phyloP scores from a whole-genome alignment of 2,888 invertebrate genomes.

The Drosophila formosana region DNA sequence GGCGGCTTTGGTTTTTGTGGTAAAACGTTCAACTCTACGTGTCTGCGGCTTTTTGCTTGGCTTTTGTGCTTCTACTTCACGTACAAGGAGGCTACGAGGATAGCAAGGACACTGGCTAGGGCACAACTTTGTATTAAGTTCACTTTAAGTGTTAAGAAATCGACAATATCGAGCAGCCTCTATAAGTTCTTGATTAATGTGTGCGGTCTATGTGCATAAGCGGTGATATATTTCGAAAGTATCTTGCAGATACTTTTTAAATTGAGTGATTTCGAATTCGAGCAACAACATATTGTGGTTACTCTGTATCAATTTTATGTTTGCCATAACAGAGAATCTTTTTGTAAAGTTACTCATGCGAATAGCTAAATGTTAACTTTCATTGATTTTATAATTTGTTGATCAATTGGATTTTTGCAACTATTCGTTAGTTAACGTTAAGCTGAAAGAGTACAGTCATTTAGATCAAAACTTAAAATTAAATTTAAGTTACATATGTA shows the following conservation, averaged over 20 bases:
- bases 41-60: slow-evolving; percentile 67
- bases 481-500: too few species aligned
- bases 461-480: too few species aligned
- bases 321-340: background rate
- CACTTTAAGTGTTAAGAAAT: slow-evolving; percentile 20
- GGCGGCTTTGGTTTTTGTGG: slow-evolving; percentile 58
- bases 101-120: background rate
- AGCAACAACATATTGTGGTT: background rate
- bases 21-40: slow-evolving; percentile 78
- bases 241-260: background rate
- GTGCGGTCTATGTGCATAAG: background rate
- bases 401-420: too few species aligned
- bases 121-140: slow-evolving; percentile 3
- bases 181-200: slow-evolving; percentile 6
- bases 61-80: slow-evolving; percentile 26
- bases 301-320: background rate
- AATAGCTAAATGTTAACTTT: too few species aligned
- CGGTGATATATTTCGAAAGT: background rate
- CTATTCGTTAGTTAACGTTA: too few species aligned
- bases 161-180: slow-evolving; percentile 5
- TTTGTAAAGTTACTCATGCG: too few species aligned
- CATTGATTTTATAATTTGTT: too few species aligned
- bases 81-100: slow-evolving; percentile 2
- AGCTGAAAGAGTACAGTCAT: too few species aligned
- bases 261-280: background rate